Percentiles rank a stretch among this genome's conserved stretches.
These are phyloP conservation scores for Calameuta filiformis DNA, from an alignment of 2,888 invertebrate species.

Conservation along the genomic window DNA sequence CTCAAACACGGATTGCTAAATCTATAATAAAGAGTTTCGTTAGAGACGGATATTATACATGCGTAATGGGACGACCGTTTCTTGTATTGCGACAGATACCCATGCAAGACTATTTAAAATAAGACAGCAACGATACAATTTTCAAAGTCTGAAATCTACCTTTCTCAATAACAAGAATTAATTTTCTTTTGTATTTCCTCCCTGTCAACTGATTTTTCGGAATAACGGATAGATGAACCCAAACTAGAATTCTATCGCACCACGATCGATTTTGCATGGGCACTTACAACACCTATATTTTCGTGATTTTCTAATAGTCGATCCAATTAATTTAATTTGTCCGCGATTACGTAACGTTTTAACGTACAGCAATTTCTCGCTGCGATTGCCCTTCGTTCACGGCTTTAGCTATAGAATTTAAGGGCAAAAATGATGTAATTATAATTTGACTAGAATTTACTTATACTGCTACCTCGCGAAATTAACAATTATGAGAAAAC, in stretches of 20 bases:
- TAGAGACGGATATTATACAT: background rate
- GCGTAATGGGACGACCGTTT: background rate
- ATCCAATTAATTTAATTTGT: background rate
- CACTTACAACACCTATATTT: no score
- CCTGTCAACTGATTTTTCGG: background rate
- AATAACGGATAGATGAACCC: background rate
- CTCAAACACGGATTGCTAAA: background rate
- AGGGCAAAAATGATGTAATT: background rate
- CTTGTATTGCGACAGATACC: background rate
- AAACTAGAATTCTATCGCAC: background rate
- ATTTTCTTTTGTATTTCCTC: background rate
- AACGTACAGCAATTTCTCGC: background rate
- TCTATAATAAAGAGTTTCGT: background rate
- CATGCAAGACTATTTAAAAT: background rate
- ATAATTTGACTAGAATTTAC: background rate
- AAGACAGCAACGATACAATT: background rate
- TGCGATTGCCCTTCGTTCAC: background rate
- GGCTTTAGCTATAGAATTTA: background rate
- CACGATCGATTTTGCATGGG: background rate
- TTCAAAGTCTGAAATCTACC: background rate
- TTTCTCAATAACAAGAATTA: background rate
- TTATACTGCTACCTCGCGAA: background rate
- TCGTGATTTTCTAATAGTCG: background rate
- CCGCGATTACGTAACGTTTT: background rate
- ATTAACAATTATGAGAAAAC: background rate